Evolutionary conservation across 92 coral and sea anemone species (phyloP), one percentile per base, ranked within the genome.

Genomic region (Phenganax stokvisi): DNA sequence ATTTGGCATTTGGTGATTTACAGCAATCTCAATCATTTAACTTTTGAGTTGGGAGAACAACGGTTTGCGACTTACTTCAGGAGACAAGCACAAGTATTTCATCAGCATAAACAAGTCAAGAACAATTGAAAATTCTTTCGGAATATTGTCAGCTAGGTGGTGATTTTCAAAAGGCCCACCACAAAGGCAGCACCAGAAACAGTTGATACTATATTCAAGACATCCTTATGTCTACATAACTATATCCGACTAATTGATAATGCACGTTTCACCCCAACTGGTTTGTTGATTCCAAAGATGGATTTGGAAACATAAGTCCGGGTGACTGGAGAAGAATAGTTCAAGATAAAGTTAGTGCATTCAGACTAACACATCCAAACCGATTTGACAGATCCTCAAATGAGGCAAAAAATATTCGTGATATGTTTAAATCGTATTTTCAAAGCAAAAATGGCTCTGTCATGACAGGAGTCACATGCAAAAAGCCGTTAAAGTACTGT

Each of bases 261-360:
- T 82, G 85, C 80, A 17, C 52, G 31, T 25, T 72, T 57, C 37
- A 30, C 37, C 10, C 85, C 86, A 74, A 28, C 71, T 9, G 72
- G 85, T 82, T 82, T 82, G 15, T 82, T 8, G 80, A 82, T 10
- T 71, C 85, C 7, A 59, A 82, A 37, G 80, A 82, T 82, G 64
- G 81, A 10, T 71, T 53, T 7, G 85, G 72, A 27, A 57, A 73
- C 52, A 20, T 82, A 15, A 55, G 47, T 9, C 85, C 79, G 7
- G 81, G 85, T 28, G 73, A 76, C 79, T 81, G 79, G 85, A 70
- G 85, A 56, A 16, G 11, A 0, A 27, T 11, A 2, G 85, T 81
- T 12, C 17, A 61, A 7, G 28, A 61, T 15, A 37, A 37, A 37
- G 47, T 1, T 37, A 25, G 67, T 12, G 67, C n/a, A 61, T 61